These are phyloP conservation scores for Chrysogorgia sp. DNA, from an alignment of 92 coral and sea anemone genomes.

Conservation along the genomic window DNA sequence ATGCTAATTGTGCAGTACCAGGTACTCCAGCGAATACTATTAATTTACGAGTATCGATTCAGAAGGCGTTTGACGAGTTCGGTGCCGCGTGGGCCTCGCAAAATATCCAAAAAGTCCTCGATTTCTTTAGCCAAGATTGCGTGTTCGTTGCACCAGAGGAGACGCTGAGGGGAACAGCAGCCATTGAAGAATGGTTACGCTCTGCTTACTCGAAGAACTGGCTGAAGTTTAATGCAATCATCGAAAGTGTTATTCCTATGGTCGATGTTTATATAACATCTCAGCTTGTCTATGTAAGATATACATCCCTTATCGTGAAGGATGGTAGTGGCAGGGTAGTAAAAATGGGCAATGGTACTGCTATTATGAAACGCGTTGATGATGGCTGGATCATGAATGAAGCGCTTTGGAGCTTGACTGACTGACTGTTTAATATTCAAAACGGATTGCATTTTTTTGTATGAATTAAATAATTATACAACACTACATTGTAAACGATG, in stretches of 20 bases:
- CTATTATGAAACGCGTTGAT: slow-evolving; percentile 19
- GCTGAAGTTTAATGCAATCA: neutral
- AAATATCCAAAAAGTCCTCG: slow-evolving; percentile 11
- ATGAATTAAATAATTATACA: no score
- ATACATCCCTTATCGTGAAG: neutral
- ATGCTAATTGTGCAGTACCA: slow-evolving; percentile 39
- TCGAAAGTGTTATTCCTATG: neutral
- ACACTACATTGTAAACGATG: no score
- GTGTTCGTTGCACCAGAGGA: slow-evolving; percentile 1
- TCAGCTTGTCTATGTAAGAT: slow-evolving; percentile 29
- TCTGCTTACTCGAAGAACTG: neutral
- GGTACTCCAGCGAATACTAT: neutral
- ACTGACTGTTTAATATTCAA: no score
- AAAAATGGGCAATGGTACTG: slow-evolving; percentile 18
- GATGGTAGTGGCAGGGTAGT: slow-evolving; percentile 10
- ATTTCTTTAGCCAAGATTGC: slow-evolving; percentile 29
- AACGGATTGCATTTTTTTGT: no score
- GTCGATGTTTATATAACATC: slow-evolving; percentile 13
- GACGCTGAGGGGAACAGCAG: slow-evolving; percentile 2
- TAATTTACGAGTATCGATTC: slow-evolving; percentile 26
- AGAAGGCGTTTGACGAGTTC: slow-evolving; percentile 12
- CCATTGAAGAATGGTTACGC: neutral
- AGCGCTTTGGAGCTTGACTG: slow-evolving; percentile 45
- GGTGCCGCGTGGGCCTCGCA: slow-evolving; percentile 19
- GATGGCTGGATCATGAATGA: slow-evolving; percentile 30